phyloP scores from a whole-genome alignment of 2,888 invertebrate species.

The Synanthedon vespiformis region DNA sequence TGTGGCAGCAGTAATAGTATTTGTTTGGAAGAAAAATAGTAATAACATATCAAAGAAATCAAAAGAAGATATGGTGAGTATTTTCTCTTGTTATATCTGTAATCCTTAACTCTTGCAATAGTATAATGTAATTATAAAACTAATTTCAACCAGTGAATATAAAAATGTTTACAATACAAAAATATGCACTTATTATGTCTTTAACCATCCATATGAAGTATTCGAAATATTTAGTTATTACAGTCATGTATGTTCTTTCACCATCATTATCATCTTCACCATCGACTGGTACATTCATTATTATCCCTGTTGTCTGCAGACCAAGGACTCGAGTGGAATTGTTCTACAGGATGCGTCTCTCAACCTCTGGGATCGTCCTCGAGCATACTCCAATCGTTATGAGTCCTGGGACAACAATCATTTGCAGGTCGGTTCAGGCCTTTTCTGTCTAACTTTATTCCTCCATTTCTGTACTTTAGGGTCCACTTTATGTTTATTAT shows the following conservation, averaged over 20 bases:
- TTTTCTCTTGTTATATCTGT: background rate
- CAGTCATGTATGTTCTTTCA: background rate
- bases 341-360: constrained; percentile 76
- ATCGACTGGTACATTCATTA: background rate
- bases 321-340: constrained; percentile 76
- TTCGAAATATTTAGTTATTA: no score
- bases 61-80: constrained; percentile 80
- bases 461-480: no score
- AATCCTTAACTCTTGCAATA: no score
- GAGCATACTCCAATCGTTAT: constrained; percentile 85
- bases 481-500: background rate
- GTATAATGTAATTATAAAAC: no score
- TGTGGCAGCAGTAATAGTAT: constrained; percentile 74
- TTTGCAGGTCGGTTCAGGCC: constrained; percentile 47
- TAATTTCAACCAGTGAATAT: no score
- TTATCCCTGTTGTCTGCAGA: constrained; percentile 61
- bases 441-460: constrained; percentile 10
- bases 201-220: no score
- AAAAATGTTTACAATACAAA: no score
- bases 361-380: constrained; percentile 85
- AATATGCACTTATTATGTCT: no score
- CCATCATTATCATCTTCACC: background rate
- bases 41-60: constrained; percentile 73
- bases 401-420: constrained; percentile 79
- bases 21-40: constrained; percentile 79